phyloP scores from a whole-genome alignment of 2,888 invertebrate genomes.

The Dynastes grantii region DNA sequence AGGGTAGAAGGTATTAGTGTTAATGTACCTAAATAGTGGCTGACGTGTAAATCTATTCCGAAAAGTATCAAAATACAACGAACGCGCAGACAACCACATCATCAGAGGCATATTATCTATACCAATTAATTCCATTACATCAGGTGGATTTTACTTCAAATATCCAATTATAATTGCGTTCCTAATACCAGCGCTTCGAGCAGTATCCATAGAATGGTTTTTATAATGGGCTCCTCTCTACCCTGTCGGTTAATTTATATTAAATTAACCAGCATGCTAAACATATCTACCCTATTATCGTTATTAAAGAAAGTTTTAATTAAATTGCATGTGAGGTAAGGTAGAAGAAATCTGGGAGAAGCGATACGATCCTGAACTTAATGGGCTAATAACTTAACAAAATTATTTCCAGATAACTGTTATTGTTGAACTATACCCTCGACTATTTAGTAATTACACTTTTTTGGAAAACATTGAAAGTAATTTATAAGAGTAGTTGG shows the following conservation, averaged over 20 bases:
- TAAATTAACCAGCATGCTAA: slow-evolving; percentile 31
- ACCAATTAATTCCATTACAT: slow-evolving; percentile 38
- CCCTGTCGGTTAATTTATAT: slow-evolving; percentile 21
- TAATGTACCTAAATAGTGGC: neutral
- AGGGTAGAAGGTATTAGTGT: neutral
- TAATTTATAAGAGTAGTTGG: too few relatives aligned
- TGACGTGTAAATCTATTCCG: slow-evolving; percentile 13
- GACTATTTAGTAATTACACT: too few relatives aligned
- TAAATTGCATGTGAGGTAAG: slow-evolving; percentile 1
- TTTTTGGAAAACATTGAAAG: too few relatives aligned
- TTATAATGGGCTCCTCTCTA: slow-evolving; percentile 15
- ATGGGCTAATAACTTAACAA: too few relatives aligned
- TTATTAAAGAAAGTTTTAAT: slow-evolving; percentile 38
- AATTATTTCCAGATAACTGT: too few relatives aligned
- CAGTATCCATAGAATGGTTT: slow-evolving; percentile 11
- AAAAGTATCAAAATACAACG: slow-evolving; percentile 14
- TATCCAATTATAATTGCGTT: slow-evolving; percentile 32
- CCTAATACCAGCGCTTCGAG: slow-evolving; percentile 3
- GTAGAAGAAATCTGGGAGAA: too few relatives aligned
- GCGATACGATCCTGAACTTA: too few relatives aligned
- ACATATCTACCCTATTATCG: slow-evolving; percentile 34
- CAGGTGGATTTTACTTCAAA: slow-evolving; percentile 30
- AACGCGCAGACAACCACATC: neutral
- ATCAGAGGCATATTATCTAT: slow-evolving; percentile 1
- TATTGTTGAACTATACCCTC: too few relatives aligned